Evolutionary conservation across 2,113 vertebrate species (phyloP).

Genomic region (Nymphicus hollandicus): DNA sequence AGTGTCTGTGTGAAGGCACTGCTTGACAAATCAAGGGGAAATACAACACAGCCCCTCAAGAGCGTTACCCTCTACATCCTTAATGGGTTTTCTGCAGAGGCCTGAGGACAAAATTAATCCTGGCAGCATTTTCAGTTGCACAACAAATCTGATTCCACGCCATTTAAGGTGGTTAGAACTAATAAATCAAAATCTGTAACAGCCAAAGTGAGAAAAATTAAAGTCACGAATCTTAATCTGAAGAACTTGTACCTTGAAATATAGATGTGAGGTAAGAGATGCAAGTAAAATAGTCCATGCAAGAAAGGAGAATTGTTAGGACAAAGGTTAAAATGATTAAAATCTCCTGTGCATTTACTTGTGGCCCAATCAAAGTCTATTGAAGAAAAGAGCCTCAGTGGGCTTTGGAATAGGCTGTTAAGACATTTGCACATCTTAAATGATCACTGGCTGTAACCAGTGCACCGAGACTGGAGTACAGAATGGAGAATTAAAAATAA

Average conservation of each 20-base stretch:
- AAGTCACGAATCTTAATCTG: neutral
- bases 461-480: neutral
- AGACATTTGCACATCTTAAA: conserved; percentile 51
- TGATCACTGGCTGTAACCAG: conserved; percentile 26
- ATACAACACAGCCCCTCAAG: fast-evolving
- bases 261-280: neutral
- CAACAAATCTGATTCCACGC: neutral
- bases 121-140: neutral
- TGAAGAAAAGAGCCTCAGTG: conserved; percentile 29
- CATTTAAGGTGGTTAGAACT: neutral
- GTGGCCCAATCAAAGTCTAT: neutral
- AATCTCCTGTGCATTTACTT: conserved; percentile 21
- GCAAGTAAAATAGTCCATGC: neutral
- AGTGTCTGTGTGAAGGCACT: neutral
- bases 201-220: neutral
- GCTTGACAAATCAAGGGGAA: neutral
- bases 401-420: conserved; percentile 31
- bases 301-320: neutral
- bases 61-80: neutral
- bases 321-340: neutral
- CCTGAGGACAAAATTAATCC: neutral
- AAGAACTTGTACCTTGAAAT: neutral
- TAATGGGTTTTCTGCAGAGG: neutral
- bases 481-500: conserved; percentile 34
- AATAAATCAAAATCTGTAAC: neutral